phyloP scores from a whole-genome alignment of 2,113 vertebrate genomes.

The Neomonachus schauinslandi region DNA sequence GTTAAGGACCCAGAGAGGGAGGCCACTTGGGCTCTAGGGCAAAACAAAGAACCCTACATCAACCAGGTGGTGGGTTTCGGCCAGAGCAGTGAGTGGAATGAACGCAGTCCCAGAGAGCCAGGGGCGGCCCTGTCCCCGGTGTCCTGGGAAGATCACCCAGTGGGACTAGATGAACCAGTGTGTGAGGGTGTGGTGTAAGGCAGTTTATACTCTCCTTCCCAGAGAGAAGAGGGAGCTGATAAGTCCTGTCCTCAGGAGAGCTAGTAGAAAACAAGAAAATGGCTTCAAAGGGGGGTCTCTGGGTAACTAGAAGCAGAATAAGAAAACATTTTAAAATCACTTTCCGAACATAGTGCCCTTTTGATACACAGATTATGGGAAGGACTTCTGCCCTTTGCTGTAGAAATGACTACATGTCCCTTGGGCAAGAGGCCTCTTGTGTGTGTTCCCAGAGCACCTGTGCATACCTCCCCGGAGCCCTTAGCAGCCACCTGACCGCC shows the following conservation, averaged over 20 bases:
- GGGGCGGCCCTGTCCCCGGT: not conserved
- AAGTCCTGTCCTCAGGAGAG: not conserved
- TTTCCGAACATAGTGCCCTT: not conserved
- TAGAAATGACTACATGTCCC: not conserved
- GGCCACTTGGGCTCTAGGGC: not conserved
- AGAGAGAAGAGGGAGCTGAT: not conserved
- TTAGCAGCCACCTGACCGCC: not conserved
- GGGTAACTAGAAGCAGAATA: not conserved
- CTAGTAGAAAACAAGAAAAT: not conserved
- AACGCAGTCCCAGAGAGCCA: not conserved
- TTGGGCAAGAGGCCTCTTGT: not conserved
- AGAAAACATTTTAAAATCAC: not conserved
- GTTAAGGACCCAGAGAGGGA: not conserved
- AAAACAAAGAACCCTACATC: not conserved
- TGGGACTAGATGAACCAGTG: not conserved
- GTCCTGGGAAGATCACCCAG: not conserved
- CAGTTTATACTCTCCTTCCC: not conserved
- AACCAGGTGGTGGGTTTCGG: not conserved
- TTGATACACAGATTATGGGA: not conserved
- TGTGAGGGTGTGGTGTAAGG: not conserved
- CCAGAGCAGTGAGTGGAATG: not conserved
- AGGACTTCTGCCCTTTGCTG: not conserved
- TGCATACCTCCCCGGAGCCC: no score
- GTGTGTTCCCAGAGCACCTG: not conserved
- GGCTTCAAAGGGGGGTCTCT: not conserved